A percentile compares a stretch with the other conserved stretches of the same genome.
These are phyloP conservation scores for Panthera tigris DNA, from an alignment of 2,113 vertebrate genomes.

Conservation along the genomic window DNA sequence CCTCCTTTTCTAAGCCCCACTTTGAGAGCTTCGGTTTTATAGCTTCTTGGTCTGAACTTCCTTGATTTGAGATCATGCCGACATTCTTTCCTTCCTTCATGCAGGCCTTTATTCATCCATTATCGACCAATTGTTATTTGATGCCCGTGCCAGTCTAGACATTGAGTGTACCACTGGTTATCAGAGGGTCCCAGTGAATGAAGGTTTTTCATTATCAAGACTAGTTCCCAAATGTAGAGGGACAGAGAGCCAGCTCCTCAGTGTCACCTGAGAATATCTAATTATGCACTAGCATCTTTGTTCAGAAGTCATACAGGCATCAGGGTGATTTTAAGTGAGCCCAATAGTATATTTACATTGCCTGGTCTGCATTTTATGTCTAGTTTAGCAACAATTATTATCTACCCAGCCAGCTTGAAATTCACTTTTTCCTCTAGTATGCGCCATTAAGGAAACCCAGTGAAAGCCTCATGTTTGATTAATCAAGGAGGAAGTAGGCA, in stretches of 20 bases:
- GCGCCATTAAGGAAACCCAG: neutral
- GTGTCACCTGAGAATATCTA: neutral
- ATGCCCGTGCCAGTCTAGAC: neutral
- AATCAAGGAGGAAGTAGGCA: neutral
- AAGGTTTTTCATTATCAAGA: neutral
- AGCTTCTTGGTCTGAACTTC: neutral
- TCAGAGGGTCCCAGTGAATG: neutral
- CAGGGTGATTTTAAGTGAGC: neutral
- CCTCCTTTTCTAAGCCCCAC: neutral
- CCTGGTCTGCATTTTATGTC: neutral
- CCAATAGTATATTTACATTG: neutral
- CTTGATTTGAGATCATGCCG: neutral
- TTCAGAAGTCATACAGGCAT: neutral
- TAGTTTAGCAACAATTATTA: neutral
- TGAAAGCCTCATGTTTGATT: neutral
- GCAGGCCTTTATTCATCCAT: neutral
- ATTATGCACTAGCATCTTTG: neutral
- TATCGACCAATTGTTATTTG: neutral
- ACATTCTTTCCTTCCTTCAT: neutral
- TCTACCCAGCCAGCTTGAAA: neutral
- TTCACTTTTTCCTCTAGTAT: neutral
- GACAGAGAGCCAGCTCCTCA: neutral
- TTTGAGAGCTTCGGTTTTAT: neutral
- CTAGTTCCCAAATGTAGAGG: neutral
- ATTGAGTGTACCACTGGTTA: neutral